Conservation (phyloP, 2,113 vertebrate genomes). For the Tichodroma muraria region DNA sequence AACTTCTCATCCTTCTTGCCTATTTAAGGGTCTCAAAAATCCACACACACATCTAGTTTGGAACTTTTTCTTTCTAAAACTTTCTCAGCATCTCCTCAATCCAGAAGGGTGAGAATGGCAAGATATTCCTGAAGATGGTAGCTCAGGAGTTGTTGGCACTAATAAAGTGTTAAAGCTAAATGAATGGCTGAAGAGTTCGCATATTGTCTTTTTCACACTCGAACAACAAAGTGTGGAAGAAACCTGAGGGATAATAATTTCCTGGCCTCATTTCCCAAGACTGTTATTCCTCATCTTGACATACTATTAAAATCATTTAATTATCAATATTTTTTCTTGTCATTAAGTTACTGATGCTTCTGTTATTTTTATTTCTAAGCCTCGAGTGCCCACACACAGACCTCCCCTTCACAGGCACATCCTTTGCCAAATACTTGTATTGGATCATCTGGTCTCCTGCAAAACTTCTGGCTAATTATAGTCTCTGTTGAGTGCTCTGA, state of each 20-base stretch:
- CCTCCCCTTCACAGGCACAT: background rate
- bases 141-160: background rate
- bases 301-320: slow-evolving; percentile 65
- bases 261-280: slow-evolving; percentile 35
- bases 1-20: background rate
- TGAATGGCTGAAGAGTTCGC: background rate
- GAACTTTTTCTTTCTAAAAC: background rate
- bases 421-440: background rate
- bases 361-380: slow-evolving; percentile 40
- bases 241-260: slow-evolving; percentile 48
- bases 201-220: slow-evolving; percentile 15
- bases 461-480: background rate
- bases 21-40: background rate
- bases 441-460: background rate
- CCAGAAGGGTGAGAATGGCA: background rate
- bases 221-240: background rate
- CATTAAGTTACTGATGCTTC: slow-evolving; percentile 15
- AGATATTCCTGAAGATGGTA: background rate
- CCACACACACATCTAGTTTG: background rate
- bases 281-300: slow-evolving; percentile 69
- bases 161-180: background rate
- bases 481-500: background rate
- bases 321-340: slow-evolving; percentile 64
- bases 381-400: background rate
- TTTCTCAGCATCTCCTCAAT: background rate